Conservation (phyloP, 1,140 invertebrate species). For the Lucilia cuprina region DNA sequence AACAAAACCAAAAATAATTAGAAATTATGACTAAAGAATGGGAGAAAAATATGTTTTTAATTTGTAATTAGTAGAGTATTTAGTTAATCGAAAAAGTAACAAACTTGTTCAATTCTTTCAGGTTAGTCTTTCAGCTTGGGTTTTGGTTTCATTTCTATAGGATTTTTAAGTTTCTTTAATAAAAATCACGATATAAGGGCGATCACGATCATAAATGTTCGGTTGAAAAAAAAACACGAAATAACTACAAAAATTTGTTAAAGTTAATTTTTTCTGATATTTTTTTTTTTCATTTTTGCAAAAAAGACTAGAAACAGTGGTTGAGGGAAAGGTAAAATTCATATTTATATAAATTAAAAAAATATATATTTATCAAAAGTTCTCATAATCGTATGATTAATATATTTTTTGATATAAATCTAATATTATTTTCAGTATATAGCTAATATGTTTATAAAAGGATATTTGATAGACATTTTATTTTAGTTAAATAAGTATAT, state of each 20-base stretch:
- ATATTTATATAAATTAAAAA: no score
- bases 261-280: background rate
- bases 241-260: constrained; percentile 1
- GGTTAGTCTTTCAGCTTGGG: background rate
- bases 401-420: no score
- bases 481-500: no score
- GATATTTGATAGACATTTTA: no score
- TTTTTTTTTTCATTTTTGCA: background rate
- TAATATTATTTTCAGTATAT: no score
- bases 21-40: background rate
- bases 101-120: background rate
- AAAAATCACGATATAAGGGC: constrained; percentile 42
- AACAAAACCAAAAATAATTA: background rate
- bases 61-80: constrained; percentile 3
- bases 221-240: no score
- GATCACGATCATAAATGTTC: constrained; percentile 40
- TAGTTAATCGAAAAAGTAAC: background rate
- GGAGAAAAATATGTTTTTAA: background rate
- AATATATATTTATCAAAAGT: no score
- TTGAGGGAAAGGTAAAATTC: background rate
- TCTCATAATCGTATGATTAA: no score
- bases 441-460: no score
- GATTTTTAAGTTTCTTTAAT: constrained; percentile 31
- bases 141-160: background rate
- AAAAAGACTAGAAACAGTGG: background rate